phyloP scores from a whole-genome alignment of 2,113 vertebrate species.

The Sapayoa aenigma region DNA sequence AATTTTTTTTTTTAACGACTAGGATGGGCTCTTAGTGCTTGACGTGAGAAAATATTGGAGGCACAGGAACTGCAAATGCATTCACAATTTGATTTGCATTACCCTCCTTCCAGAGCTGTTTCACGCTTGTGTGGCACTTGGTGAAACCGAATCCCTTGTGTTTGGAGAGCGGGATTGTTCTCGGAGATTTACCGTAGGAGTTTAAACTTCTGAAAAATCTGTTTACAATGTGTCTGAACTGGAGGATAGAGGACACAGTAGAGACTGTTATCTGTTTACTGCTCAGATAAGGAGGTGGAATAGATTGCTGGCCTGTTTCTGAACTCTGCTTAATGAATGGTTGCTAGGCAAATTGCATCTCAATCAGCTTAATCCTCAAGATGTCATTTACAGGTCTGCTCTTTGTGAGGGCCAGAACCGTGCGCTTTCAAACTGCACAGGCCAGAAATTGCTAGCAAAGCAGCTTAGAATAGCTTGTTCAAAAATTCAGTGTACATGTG shows the following conservation, averaged over 20 bases:
- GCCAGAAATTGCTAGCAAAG: constrained; percentile 60
- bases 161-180: constrained; percentile 43
- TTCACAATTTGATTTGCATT: constrained; percentile 54
- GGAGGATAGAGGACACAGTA: constrained; percentile 70
- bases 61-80: background rate
- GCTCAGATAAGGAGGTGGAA: constrained; percentile 82
- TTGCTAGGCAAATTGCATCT: constrained; percentile 83
- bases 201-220: constrained; percentile 70
- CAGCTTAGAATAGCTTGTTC: constrained; percentile 57
- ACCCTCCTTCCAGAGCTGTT: constrained; percentile 15
- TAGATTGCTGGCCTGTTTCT: constrained; percentile 81
- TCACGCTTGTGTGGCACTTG: background rate
- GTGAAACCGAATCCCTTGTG: constrained; percentile 5
- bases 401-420: constrained; percentile 67
- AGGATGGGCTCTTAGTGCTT: background rate
- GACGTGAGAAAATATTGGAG: constrained; percentile 28
- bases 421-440: constrained; percentile 44
- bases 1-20: background rate
- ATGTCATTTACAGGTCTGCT: constrained; percentile 81
- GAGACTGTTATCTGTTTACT: constrained; percentile 83
- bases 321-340: constrained; percentile 81
- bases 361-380: constrained; percentile 83
- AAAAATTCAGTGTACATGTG: constrained; percentile 36
- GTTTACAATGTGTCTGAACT: constrained; percentile 74
- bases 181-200: constrained; percentile 54